Evolutionary conservation across 1,140 invertebrate species (phyloP), one percentile per base, ranked within the genome.

Genomic region (Chlorops oryzae): DNA sequence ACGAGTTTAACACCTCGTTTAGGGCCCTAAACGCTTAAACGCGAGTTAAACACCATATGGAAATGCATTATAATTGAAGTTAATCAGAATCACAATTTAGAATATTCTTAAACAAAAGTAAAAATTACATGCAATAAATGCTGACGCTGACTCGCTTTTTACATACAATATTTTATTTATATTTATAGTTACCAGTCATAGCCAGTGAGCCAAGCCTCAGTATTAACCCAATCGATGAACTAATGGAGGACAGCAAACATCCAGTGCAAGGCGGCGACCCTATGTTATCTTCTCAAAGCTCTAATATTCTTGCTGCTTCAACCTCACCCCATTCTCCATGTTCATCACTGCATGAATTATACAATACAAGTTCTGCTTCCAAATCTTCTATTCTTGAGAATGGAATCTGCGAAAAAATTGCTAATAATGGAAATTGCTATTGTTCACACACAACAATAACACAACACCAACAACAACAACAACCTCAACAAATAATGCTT

Each of bases 161-260:
- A 12, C 3, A 15, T 3, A 27, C 12, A 21, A 12, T 50, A 22
- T 50, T 21, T 22, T 35, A 47, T 49, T 12, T 39, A 32, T 51
- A 24, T 17, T 49, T 47, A 21, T 44, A 66, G 62, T 27, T 57
- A 7, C 47, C 56, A 25, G 56, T 43, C 13, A 73, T 80, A 24
- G 65, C 73, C 9, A 78, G 78, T 17, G 80, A 79, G 23, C 32
- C 49, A 2, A 74, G 74, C 17, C 70, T 87, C 43, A 83, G 79
- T 59, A 76, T 86, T 52, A 80, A 83, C 51, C 82, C 85, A 52
- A 81, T 88, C 51, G 85, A 87, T 56, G 86, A 89, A 71, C 75
- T 88, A 45, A 88, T 89, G 85, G 86, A 88, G 57, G 87, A 90
- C 59, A 64, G 58, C 25, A 88, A 90, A 59, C 81, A 84, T 13